A percentile compares a stretch with the other conserved stretches of the same genome.
These are phyloP conservation scores for Cinclus cinclus DNA, from an alignment of 2,113 vertebrate species.

Conservation along the genomic window DNA sequence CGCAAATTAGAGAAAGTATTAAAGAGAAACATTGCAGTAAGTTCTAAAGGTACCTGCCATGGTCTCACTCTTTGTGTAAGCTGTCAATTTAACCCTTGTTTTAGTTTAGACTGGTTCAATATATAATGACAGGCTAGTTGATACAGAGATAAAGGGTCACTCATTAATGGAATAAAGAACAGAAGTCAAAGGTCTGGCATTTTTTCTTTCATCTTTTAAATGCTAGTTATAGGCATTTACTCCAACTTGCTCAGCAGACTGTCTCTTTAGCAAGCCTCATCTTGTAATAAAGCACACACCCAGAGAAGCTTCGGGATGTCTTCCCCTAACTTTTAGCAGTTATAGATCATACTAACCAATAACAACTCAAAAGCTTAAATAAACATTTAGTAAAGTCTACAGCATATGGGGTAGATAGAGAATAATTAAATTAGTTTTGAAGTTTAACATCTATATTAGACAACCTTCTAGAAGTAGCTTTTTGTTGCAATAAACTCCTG, in stretches of 20 bases:
- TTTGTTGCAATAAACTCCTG: background rate
- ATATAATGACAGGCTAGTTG: background rate
- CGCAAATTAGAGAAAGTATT: background rate
- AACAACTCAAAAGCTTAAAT: constrained; percentile 24
- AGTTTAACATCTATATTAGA: background rate
- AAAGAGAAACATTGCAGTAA: background rate
- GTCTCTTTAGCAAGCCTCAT: background rate
- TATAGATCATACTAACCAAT: background rate
- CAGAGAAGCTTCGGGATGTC: background rate
- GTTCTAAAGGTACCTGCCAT: background rate
- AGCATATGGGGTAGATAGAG: background rate
- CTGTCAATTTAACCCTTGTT: background rate
- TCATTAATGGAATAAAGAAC: background rate
- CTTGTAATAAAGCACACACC: background rate
- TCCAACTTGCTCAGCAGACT: background rate
- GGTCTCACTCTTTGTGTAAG: background rate
- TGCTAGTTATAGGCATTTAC: background rate
- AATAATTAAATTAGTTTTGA: constrained; percentile 19
- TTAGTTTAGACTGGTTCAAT: background rate
- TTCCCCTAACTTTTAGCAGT: background rate
- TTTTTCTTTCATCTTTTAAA: constrained; percentile 5
- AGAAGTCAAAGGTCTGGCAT: background rate
- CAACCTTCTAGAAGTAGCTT: background rate
- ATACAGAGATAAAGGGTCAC: background rate
- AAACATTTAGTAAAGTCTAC: background rate